Evolutionary conservation across 2,797 vertebrate genomes (phyloP), one percentile per base, ranked within the genome.

Genomic region (Crax fasciolata): DNA sequence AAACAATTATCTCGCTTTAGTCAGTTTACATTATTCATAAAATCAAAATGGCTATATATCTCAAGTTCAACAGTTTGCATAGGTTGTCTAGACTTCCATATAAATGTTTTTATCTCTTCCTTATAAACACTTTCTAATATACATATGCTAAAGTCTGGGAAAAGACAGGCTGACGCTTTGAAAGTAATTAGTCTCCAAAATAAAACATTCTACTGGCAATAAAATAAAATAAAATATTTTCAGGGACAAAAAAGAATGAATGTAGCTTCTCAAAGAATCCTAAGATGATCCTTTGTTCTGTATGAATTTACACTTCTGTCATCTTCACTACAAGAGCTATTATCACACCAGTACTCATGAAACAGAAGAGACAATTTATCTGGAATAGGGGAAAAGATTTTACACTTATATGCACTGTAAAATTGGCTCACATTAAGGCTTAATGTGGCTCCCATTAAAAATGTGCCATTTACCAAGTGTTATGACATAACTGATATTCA

Each of bases 381-480:
- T 90, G 75, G 75, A 92, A 89, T 74, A 20, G 82, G 28, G 52
- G 32, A 84, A 80, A 93, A 93, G 52, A 87, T 87, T 93, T 93
- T 87, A 88, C 77, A 87, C 87, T 66, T 93, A 84, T 68, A 80
- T 78, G 78, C 89, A 87, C 81, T 92, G 72, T 81, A 87, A 95
- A 94, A 93, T 18, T 72, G 93, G 54, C 68, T 87, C 68, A 72
- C 68, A 77, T 93, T 87, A 93, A 89, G 84, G 51, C 51, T 93
- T 59, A 93, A 89, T 78, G 35, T 80, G 78, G 51, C 19, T 93
- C 27, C 54, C 81, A 90, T 91, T 94, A 96, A 96, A 96, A 95
- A 89, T 54, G 17, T 95, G 74, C 75, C 90, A 90, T 82, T 92
- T 92, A 51, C 81, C 75, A 92, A 71, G n/a, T 41, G 65, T 89